Base-by-base conservation (phyloP, 2,797 vertebrate species). In the Numenius phaeopus region DNA sequence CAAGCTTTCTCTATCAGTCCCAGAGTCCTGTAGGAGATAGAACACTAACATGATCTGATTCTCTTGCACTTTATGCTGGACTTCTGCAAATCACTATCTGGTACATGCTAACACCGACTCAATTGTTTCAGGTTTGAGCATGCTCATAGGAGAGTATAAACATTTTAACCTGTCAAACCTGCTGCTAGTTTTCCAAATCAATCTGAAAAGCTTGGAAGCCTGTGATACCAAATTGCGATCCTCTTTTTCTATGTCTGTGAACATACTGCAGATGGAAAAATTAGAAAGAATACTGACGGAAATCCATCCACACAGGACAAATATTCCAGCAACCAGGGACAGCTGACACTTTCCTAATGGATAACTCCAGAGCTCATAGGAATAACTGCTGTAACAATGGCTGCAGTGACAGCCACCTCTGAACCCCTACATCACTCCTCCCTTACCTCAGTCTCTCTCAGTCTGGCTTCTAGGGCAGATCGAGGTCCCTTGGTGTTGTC, bases 401-500 rank as follows among this genome's bases (percentile, higher is more conserved):
- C 70, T 64, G 50, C 64, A 83, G 27, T 24, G 34, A 59, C 22
- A 40, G 13, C 10, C 27, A 19, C 29, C 26, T 50, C 50, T 10
- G 0, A 67, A 34, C 24, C 0, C 1, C 44, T 44, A 26, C 44
- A 34, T 20, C 3, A 0, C 5, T 32, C 20, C 46, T 67, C 40
- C 24, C 98, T 92, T 97, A 99, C 99, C 99, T 99, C 98, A 0
- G 99, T 99, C 96, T 99, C 99, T 82, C 97, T 97, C 26, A 99
- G 98, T 75, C 99, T 98, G 94, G 98, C 98, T 98, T 99, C 99
- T 95, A 99, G 98, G 37, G 98, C 99, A 2, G 98, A 98, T 2
- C 98, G 98, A 88, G 99, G 99, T 11, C 99, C 99, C 80, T 98
- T 98, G 17, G 99, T 99, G 98, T 99, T 99, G 98, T 99, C 99